Conservation (phyloP, 2,113 vertebrate species). For the Pachypanchax playfairii region DNA sequence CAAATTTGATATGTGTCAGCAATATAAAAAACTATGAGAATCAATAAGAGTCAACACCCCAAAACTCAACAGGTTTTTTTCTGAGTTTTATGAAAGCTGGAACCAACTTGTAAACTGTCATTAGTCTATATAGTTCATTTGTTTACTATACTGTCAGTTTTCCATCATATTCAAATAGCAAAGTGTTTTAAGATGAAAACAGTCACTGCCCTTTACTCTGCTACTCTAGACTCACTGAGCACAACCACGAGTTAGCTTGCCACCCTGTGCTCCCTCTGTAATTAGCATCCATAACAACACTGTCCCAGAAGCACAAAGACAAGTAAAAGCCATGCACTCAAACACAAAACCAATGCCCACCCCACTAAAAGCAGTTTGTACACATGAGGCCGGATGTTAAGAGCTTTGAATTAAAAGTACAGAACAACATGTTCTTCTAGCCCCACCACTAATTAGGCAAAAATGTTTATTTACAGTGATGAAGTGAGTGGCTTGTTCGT, state of each 20-base stretch:
- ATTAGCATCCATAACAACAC: slow-evolving; percentile 42
- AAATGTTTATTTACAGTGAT: slow-evolving; percentile 43
- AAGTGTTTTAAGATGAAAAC: slow-evolving; percentile 3
- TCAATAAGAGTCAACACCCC: too few relatives aligned
- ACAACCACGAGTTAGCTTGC: slow-evolving; percentile 15
- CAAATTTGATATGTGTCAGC: too few relatives aligned
- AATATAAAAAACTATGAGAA: too few relatives aligned
- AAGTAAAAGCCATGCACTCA: not conserved
- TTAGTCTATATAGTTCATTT: too few relatives aligned
- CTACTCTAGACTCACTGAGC: slow-evolving; percentile 17
- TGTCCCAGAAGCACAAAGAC: slow-evolving; percentile 20
- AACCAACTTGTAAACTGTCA: too few relatives aligned
- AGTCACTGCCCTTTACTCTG: slow-evolving; percentile 14
- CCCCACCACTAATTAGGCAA: slow-evolving; percentile 12
- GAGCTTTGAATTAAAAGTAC: slow-evolving; percentile 4
- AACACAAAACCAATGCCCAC: not conserved
- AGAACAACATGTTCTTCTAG: slow-evolving; percentile 10
- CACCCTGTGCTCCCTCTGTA: slow-evolving; percentile 43
- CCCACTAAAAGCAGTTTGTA: slow-evolving; percentile 5
- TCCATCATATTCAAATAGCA: not conserved
- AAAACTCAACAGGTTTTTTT: too few relatives aligned
- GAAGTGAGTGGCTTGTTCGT: slow-evolving; percentile 23
- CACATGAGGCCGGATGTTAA: slow-evolving; percentile 16
- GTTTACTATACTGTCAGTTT: not conserved
- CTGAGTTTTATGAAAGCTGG: too few relatives aligned